A percentile compares a stretch with the other conserved stretches of the same genome.
Conservation (phyloP, 1,140 invertebrate genomes). For the Triops longicaudatus region DNA sequence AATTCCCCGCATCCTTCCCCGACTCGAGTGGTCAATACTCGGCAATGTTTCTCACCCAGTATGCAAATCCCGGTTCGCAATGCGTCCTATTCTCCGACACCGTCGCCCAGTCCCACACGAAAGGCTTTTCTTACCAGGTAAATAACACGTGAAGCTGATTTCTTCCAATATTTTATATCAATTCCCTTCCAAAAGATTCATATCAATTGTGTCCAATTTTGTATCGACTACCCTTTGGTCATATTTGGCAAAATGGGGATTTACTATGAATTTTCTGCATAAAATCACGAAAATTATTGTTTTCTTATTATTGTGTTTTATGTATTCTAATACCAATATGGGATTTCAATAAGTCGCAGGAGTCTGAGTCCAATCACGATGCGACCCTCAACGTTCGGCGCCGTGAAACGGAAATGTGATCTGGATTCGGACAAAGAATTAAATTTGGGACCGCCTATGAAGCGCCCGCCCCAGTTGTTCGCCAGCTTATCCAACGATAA, state of each 20-base stretch:
- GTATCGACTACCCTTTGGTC: too few species aligned
- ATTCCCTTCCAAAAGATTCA: too few species aligned
- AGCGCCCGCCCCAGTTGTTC: not conserved
- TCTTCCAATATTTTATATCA: too few species aligned
- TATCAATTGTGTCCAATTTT: too few species aligned
- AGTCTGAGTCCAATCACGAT: constrained; percentile 76
- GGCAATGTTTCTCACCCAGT: constrained; percentile 56
- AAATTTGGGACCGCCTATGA: constrained; percentile 19
- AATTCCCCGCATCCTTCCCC: constrained; percentile 26
- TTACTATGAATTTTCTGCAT: too few species aligned
- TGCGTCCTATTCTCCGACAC: constrained; percentile 56
- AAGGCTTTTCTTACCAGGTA: constrained; percentile 62
- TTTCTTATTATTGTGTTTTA: too few species aligned
- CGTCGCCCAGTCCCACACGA: constrained; percentile 60
- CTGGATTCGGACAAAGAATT: constrained; percentile 41
- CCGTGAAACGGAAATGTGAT: constrained; percentile 71
- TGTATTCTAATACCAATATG: not conserved
- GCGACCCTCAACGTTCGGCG: constrained; percentile 58
- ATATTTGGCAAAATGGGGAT: too few species aligned
- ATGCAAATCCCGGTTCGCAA: constrained; percentile 47
- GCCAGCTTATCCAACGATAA: not conserved
- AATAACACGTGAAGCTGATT: too few species aligned
- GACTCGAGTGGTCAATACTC: constrained; percentile 37
- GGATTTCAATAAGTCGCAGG: constrained; percentile 39
- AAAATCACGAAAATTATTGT: too few species aligned